Base-by-base conservation (phyloP, 2,797 vertebrate genomes). In the Gastrophryne carolinensis region DNA sequence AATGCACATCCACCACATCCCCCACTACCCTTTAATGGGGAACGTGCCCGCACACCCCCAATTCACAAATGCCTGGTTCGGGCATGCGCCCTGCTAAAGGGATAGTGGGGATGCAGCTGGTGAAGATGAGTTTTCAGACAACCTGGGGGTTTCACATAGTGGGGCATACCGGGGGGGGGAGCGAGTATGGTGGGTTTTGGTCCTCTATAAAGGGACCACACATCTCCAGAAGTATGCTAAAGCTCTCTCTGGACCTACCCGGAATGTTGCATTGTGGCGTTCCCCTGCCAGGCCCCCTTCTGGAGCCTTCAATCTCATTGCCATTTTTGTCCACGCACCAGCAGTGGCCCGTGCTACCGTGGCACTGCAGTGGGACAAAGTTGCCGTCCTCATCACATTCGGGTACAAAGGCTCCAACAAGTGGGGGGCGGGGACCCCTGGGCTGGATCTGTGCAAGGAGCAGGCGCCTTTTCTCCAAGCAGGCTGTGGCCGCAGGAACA, bases 261-360 rank as follows among this genome's bases (percentile, higher is more conserved):
- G 89, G 81, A 56, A 75, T 82, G 56, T 87, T 81, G 1, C 94
- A 96, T 78, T 82, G 87, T 0, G 60, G 85, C 0, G 83, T 85
- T 0, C 84, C 57, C 2, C 85, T 81, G 21, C 93, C 92, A 0
- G 94, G 92, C 0, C 83, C 80, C 0, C 87, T 93, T 47, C 86
- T 84, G 1, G 94, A 95, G 23, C 92, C 93, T 0, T 81, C 57
- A 69, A 89, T 85, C 84, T 96, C 93, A 57, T 89, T 87, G 3
- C 95, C 95, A 0, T 75, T 79, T 0, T 1, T 75, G 4, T 94
- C 89, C 83, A 97, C 94, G 0, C 95, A 96, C 94, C 95, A 96
- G 81, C 95, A 96, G 72, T 94, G 74, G 58, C 94, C 94, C 0
- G 89, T 88, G 78, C 92, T 89, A 8, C 87, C 5, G 0, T 94